phyloP scores from a whole-genome alignment of 2,113 vertebrate species.

The Engraulis encrasicolus region DNA sequence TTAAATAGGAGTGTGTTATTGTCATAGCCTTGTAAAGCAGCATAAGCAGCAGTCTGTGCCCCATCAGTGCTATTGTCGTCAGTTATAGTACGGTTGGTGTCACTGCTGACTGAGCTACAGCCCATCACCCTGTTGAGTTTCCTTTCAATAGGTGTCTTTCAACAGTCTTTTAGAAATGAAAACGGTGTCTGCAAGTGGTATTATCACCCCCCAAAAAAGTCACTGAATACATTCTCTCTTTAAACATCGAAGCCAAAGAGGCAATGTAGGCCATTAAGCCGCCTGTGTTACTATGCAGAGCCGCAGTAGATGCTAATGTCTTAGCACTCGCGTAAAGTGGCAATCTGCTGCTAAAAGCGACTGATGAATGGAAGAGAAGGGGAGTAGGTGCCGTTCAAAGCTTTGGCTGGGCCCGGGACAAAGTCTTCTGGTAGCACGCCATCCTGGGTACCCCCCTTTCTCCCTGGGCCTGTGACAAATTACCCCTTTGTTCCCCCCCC shows the following conservation, averaged over 20 bases:
- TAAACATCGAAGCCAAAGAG: neutral
- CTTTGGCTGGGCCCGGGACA: too few species aligned
- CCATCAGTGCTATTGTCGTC: neutral
- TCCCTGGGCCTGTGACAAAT: too few species aligned
- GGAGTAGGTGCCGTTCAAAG: too few species aligned
- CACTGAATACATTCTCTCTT: neutral
- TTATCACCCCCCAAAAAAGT: neutral
- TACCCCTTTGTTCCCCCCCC: too few species aligned
- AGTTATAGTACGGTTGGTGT: neutral
- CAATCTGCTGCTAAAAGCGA: constrained; percentile 33
- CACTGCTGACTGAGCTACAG: neutral
- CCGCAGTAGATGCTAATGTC: constrained; percentile 18
- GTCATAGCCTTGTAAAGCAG: too few species aligned
- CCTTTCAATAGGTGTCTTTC: neutral
- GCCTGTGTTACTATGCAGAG: neutral
- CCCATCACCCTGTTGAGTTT: neutral
- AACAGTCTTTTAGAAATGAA: neutral
- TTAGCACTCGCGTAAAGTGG: constrained; percentile 27
- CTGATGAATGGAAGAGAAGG: constrained; percentile 45
- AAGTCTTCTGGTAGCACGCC: too few species aligned
- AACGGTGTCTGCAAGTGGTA: neutral
- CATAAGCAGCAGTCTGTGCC: neutral
- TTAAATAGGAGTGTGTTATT: too few species aligned
- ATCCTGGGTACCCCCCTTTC: too few species aligned
- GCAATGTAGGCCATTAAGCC: neutral